Base-by-base conservation (phyloP, 23 tunicate genomes). In the Clavelina lepadiformis region DNA sequence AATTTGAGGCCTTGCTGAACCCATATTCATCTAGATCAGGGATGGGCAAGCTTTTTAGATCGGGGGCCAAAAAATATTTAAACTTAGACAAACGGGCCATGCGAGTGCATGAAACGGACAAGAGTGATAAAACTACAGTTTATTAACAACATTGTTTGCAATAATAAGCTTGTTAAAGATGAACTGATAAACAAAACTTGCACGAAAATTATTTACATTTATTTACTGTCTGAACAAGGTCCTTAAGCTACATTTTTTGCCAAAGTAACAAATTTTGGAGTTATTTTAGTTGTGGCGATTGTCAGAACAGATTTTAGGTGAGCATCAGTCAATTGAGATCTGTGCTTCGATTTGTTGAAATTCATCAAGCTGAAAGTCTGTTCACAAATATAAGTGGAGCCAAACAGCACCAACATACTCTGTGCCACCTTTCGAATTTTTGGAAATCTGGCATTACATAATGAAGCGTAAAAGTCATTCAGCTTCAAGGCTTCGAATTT, bases 401-500 rank as follows among this genome's bases (percentile, higher is more conserved):
- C 35, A 58, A 58, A 58, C 59, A 53, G 20, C 8, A 58, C 65
- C 65, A 58, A 28, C 35, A 58, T 58, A 29, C 31, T 58, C 65
- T 25, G 65, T 20, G 36, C 65, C 65, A 58, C 31, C 65, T 58
- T 58, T 58, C n/a, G 65, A 26, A 58, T 24, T 58, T 58, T 28
- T 29, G 65, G 65, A 58, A 53, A 53, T 6, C 65, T 58, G 36
- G 6, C n/a, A 28, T 58, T 6, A 28, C 36, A 29, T 58, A 58
- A 20, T 28, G 6, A 58, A 25, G 65, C 65, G 36, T 58, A 28
- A 58, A 58, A 26, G 28, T 63, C 69, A 63, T 63, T 63, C 51
- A 63, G 69, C 26, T 63, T 63, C 51, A 63, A 51, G 23, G 69
- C 26, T 63, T 63, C 26, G 69, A 63, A 63, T 63, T 63, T 63